Percentiles rank a stretch among this genome's conserved stretches.
Conservation (phyloP, 2,797 vertebrate genomes). For the Cynopterus sphinx region DNA sequence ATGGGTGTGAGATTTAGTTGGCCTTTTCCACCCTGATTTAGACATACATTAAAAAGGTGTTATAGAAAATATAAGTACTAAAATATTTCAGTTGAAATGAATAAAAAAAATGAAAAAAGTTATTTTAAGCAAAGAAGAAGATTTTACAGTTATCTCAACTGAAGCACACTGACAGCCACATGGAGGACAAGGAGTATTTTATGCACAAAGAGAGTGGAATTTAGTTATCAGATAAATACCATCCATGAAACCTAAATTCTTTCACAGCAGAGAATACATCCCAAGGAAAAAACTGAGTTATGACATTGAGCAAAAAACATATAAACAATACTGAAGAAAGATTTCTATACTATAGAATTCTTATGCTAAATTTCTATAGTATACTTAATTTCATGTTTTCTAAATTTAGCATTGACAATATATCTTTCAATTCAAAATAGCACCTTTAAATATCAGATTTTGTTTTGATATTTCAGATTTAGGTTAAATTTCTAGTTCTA, state of each 20-base stretch:
- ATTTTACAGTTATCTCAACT: background rate
- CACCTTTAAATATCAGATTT: background rate
- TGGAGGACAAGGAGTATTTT: background rate
- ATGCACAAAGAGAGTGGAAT: background rate
- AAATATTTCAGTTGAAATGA: background rate
- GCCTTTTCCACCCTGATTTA: background rate
- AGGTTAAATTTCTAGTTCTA: background rate
- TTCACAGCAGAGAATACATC: background rate
- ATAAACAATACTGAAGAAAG: background rate
- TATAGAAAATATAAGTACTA: background rate
- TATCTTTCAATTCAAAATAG: background rate
- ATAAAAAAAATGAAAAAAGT: background rate
- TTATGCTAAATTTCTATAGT: background rate
- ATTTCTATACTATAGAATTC: background rate
- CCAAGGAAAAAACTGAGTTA: background rate
- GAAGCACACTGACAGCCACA: background rate
- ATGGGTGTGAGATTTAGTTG: background rate
- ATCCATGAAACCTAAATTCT: background rate
- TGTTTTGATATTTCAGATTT: background rate
- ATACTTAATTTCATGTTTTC: background rate
- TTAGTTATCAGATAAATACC: background rate
- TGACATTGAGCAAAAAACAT: background rate
- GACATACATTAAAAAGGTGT: background rate
- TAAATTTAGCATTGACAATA: background rate
- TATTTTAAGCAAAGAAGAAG: slow-evolving; percentile 3